phyloP scores from a whole-genome alignment of 2,113 vertebrate species.

The Neotoma lepida region DNA sequence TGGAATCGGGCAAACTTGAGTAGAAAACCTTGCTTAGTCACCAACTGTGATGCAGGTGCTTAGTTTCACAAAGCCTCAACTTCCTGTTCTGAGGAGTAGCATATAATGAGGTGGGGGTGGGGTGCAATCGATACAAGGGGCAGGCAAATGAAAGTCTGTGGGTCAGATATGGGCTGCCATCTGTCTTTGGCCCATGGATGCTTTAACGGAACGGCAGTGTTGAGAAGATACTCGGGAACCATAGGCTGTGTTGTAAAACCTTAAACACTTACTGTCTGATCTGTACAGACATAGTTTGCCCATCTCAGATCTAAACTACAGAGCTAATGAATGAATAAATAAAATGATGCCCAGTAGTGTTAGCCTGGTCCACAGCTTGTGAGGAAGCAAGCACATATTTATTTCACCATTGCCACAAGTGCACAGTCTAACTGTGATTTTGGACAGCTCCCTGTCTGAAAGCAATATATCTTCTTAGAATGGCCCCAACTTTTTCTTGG shows the following conservation, averaged over 20 bases:
- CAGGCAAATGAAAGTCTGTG: background rate
- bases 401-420: background rate
- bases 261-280: background rate
- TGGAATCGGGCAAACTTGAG: background rate
- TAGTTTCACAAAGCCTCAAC: background rate
- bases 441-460: background rate
- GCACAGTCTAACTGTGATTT: background rate
- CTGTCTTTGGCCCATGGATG: background rate
- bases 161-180: background rate
- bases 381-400: background rate
- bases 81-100: background rate
- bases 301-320: background rate
- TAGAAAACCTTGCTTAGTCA: background rate
- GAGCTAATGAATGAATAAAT: background rate
- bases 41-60: background rate
- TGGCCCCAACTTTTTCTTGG: background rate
- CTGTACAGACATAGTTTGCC: background rate
- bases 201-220: background rate
- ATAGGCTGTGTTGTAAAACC: accelerated
- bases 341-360: background rate
- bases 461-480: background rate
- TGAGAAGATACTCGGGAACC: background rate
- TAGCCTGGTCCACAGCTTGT: background rate
- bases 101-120: background rate
- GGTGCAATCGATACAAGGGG: too few species aligned